These are phyloP conservation scores for Lagopus leucura DNA, from an alignment of 2,113 vertebrate species.

Conservation along the genomic window DNA sequence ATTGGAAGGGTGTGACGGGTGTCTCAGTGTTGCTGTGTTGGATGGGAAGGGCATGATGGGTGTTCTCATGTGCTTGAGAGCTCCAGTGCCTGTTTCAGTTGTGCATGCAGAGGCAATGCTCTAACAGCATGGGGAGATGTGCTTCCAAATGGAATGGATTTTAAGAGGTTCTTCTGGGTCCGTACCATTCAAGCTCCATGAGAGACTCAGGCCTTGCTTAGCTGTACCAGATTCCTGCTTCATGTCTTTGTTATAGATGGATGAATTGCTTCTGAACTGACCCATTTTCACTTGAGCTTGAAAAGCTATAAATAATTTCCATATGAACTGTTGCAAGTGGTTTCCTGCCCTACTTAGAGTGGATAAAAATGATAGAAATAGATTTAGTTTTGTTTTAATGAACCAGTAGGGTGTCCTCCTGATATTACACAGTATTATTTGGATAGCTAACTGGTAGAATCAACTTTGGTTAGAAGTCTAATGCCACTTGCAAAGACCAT, in stretches of 20 bases:
- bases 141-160: neutral
- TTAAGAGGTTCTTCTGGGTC: neutral
- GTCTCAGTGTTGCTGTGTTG: rapidly evolving
- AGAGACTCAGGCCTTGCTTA: neutral
- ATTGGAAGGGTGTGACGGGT: neutral
- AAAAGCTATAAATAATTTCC: neutral
- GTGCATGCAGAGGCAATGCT: rapidly evolving
- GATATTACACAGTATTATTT: neutral
- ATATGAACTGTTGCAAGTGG: neutral
- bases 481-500: neutral
- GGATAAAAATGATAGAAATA: neutral
- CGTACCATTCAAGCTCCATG: rapidly evolving
- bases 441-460: neutral
- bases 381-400: neutral
- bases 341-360: neutral
- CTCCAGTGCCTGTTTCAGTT: neutral
- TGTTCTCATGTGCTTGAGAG: rapidly evolving
- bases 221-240: neutral
- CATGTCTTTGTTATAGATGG: neutral
- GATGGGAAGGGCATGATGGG: too few species aligned
- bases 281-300: neutral
- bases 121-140: rapidly evolving
- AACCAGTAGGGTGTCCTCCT: neutral
- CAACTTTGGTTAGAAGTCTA: neutral
- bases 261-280: neutral